A percentile compares a stretch with the other conserved stretches of the same genome.
These are phyloP conservation scores for Diacarnus erythraeanus DNA, from an alignment of 37 sponge, comb jelly and placozoan genomes.

Conservation along the genomic window DNA sequence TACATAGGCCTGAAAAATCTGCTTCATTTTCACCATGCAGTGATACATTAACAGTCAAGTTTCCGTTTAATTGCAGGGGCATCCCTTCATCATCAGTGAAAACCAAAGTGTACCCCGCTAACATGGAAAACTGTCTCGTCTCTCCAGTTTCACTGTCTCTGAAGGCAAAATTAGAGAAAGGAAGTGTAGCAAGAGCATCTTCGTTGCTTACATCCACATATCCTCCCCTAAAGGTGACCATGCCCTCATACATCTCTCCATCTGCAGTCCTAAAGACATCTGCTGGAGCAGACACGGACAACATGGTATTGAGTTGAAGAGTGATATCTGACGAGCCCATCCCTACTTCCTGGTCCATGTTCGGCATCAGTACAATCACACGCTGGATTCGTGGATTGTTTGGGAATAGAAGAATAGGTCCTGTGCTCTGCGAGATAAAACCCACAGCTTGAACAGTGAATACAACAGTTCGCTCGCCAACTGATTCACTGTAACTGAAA, in stretches of 20 bases:
- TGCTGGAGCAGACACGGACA: constrained; percentile 4
- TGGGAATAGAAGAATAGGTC: background rate
- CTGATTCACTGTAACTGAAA: background rate
- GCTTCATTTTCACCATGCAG: background rate
- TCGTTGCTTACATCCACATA: background rate
- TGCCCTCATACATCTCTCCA: background rate
- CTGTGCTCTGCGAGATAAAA: background rate
- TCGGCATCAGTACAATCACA: background rate
- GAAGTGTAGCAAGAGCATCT: constrained; percentile 1
- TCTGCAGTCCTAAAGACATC: background rate
- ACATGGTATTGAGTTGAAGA: background rate
- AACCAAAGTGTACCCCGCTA: background rate
- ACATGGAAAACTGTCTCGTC: background rate
- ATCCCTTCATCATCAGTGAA: background rate
- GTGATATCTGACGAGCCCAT: constrained; percentile 8
- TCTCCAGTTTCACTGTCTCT: background rate
- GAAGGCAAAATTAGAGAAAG: background rate
- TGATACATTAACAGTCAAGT: background rate
- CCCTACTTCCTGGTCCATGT: background rate
- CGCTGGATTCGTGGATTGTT: background rate
- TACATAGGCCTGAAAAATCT: background rate
- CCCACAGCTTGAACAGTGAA: background rate
- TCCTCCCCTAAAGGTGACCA: constrained; percentile 21
- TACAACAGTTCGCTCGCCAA: background rate
- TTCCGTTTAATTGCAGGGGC: background rate